Conservation (phyloP, 2,113 vertebrate species). For the Chascanopsetta lugubris region DNA sequence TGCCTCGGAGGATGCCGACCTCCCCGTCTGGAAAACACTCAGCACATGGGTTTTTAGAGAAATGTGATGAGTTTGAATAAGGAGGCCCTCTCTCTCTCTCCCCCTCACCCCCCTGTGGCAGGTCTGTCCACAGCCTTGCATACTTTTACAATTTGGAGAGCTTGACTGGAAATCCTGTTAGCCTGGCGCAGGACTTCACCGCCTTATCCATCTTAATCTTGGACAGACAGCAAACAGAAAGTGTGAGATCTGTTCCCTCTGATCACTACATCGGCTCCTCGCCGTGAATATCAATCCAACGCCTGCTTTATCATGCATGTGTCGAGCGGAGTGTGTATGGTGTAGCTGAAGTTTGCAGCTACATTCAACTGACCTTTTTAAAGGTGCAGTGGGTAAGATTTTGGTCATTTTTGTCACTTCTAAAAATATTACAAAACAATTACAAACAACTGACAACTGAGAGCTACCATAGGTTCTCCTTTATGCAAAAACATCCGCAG, state of each 20-base stretch:
- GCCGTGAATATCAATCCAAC: constrained; percentile 47
- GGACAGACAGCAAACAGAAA: constrained; percentile 42
- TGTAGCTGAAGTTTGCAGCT: constrained; percentile 6
- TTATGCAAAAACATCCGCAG: too few relatives aligned
- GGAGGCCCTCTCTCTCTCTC: constrained; percentile 17
- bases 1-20: constrained; percentile 5
- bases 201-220: constrained; percentile 56
- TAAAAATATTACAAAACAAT: too few relatives aligned
- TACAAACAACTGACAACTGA: too few relatives aligned
- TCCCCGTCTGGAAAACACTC: constrained; percentile 27
- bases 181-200: constrained; percentile 15
- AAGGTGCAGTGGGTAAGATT: too few relatives aligned
- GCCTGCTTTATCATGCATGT: constrained; percentile 15
- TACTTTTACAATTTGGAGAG: constrained; percentile 39
- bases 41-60: constrained; percentile 42
- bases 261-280: constrained; percentile 55
- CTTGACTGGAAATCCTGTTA: constrained; percentile 56
- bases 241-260: constrained; percentile 32
- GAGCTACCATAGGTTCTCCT: too few relatives aligned
- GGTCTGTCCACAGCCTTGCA: constrained; percentile 34
- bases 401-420: too few relatives aligned
- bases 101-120: constrained; percentile 43
- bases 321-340: not conserved
- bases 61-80: constrained; percentile 54
- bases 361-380: constrained; percentile 3